These are phyloP conservation scores for Brachionus angularis DNA, from an alignment of 1,140 invertebrate species.

Conservation along the genomic window DNA sequence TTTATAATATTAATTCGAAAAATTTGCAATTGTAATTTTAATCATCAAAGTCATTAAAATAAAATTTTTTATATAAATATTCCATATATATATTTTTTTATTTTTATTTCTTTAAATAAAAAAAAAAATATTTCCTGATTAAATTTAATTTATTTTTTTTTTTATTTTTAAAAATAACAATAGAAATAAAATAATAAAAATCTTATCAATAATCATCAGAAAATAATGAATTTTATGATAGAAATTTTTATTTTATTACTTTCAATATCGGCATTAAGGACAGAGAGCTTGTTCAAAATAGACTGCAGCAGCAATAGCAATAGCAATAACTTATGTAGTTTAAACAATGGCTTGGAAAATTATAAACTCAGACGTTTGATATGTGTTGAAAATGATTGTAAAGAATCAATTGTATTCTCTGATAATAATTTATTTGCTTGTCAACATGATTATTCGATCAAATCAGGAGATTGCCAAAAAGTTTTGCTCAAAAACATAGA, in stretches of 20 bases:
- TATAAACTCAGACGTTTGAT: constrained; percentile 13
- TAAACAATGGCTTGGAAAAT: background rate
- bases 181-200: too few relatives aligned
- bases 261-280: background rate
- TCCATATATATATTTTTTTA: background rate
- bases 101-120: too few relatives aligned
- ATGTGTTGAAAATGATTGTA: constrained; percentile 26
- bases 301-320: constrained; percentile 14
- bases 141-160: too few relatives aligned
- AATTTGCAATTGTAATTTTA: constrained; percentile 37
- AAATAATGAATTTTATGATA: background rate
- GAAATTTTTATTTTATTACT: background rate
- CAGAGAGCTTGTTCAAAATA: constrained; percentile 13
- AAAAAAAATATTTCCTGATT: too few relatives aligned
- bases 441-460: constrained; percentile 11
- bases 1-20: constrained; percentile 7
- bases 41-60: constrained; percentile 3
- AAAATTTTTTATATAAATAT: background rate
- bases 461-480: constrained; percentile 35
- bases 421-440: constrained; percentile 39
- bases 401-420: constrained; percentile 35
- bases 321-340: background rate
- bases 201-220: too few relatives aligned
- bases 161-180: too few relatives aligned
- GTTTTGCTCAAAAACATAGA: background rate